Evolutionary conservation across 2,113 vertebrate species (phyloP), one percentile per base, ranked within the genome.

Genomic region (Pithys albifrons): DNA sequence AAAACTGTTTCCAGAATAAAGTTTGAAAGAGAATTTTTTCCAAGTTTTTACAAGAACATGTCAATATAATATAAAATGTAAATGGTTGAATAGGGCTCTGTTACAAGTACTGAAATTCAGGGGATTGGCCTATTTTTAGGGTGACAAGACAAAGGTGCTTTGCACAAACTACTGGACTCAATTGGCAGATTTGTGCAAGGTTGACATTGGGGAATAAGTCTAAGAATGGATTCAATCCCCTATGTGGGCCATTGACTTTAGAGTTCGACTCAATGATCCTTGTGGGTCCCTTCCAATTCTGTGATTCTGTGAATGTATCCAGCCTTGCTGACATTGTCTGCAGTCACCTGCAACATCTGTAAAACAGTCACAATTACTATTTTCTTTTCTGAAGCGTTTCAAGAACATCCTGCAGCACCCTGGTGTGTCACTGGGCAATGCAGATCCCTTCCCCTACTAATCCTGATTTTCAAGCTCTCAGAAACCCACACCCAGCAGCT

Each of bases 391-490:
- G 39, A 57, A 75, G 66, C 1, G 7, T 58, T 79, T n/a, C 51
- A 19, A 49, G 73, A 61, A 11, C 49, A 73, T 67, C 25, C 67
- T 74, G 72, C 78, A 82, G 43, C 3, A 4, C 70, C 39, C 69
- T 58, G 46, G 7, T 89, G 86, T 76, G 76, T 84, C 79, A 74
- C 65, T 17, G 29, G 19, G 70, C 75, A 90, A 58, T 70, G 90
- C 88, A 51, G 55, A 77, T 77, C 85, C 90, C 46, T 74, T 95
- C 85, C 78, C 84, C 54, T 72, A 33, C 66, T 33, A 39, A 96
- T 77, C 96, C 85, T 95, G 91, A 93, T 93, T 95, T 97, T 97
- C 95, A 88, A 1, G 95, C 80, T 95, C 64, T 70, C 43, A 18
- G 24, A 92, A 95, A 3, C 59, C 83, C 86, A 93, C 89, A 69